Evolutionary conservation across 2,797 vertebrate genomes (phyloP).

Genomic region (Alcedo quadribrachys): DNA sequence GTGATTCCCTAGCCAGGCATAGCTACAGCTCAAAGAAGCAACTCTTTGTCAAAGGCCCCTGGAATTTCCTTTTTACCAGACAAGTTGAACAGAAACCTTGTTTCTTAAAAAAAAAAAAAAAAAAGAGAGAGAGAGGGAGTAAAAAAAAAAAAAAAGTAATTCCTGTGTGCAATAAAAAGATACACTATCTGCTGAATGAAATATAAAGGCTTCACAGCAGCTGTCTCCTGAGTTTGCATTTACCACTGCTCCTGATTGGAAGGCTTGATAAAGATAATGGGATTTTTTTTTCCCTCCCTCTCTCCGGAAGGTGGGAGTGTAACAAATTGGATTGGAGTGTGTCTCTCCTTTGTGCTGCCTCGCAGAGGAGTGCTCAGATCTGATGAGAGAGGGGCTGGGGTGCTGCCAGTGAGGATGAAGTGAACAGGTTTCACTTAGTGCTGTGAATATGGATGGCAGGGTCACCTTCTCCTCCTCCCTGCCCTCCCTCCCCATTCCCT

Average conservation of each 20-base stretch:
- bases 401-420: slow-evolving; percentile 56
- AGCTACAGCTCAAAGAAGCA: slow-evolving; percentile 17
- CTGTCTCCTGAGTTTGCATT: slow-evolving; percentile 81
- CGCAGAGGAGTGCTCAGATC: slow-evolving; percentile 26
- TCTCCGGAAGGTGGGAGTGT: slow-evolving; percentile 74
- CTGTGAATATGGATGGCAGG: slow-evolving; percentile 17
- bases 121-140: fast-evolving
- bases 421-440: neutral
- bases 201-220: slow-evolving; percentile 80
- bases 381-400: slow-evolving; percentile 36
- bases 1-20: neutral
- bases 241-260: slow-evolving; percentile 78
- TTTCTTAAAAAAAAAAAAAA: neutral
- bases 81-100: slow-evolving; percentile 42
- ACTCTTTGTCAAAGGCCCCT: slow-evolving; percentile 2
- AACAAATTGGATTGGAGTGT: slow-evolving; percentile 82
- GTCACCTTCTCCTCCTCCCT: slow-evolving; percentile 42
- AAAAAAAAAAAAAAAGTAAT: slow-evolving; percentile 44
- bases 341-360: slow-evolving; percentile 80
- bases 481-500: neutral
- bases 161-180: slow-evolving; percentile 76
- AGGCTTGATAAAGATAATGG: slow-evolving; percentile 88
- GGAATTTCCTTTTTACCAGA: slow-evolving; percentile 29
- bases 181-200: slow-evolving; percentile 79
- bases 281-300: slow-evolving; percentile 74